phyloP scores from a whole-genome alignment of 2,888 invertebrate species.

The Cetonia aurata region DNA sequence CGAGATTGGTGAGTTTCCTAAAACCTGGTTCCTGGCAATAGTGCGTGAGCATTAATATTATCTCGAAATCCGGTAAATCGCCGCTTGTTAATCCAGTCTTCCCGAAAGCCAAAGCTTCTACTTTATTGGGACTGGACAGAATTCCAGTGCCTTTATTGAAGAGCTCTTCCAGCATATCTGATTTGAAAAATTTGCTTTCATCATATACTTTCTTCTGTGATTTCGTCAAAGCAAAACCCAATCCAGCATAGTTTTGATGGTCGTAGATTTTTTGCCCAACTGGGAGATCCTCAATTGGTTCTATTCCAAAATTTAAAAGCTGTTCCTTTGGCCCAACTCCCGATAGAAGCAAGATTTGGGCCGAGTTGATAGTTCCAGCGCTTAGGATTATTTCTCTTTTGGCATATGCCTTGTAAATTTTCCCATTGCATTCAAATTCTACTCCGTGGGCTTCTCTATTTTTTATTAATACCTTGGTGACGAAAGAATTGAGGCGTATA shows the following conservation, averaged over 20 bases:
- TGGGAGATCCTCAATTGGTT: slow-evolving; percentile 74
- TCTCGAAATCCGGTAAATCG: slow-evolving; percentile 53
- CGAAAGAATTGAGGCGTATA: slow-evolving; percentile 76
- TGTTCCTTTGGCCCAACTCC: slow-evolving; percentile 79
- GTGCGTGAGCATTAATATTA: not conserved
- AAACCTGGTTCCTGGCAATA: slow-evolving; percentile 7
- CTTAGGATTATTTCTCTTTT: slow-evolving; percentile 81
- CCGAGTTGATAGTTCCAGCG: slow-evolving; percentile 84
- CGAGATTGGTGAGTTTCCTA: slow-evolving; percentile 65
- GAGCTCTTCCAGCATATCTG: slow-evolving; percentile 61
- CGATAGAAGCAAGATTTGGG: slow-evolving; percentile 86
- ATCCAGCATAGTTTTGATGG: slow-evolving; percentile 78
- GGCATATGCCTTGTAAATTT: slow-evolving; percentile 69
- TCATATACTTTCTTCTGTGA: slow-evolving; percentile 54
- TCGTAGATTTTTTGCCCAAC: slow-evolving; percentile 85
- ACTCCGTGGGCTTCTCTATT: slow-evolving; percentile 75
- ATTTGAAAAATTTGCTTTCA: slow-evolving; percentile 38
- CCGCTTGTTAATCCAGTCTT: slow-evolving; percentile 27
- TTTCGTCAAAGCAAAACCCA: slow-evolving; percentile 77
- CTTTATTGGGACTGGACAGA: slow-evolving; percentile 71
- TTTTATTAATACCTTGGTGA: slow-evolving; percentile 72
- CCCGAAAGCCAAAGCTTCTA: slow-evolving; percentile 73
- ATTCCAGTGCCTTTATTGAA: slow-evolving; percentile 68
- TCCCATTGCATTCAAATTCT: slow-evolving; percentile 73
- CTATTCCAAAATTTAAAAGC: slow-evolving; percentile 71